Base-by-base conservation (phyloP, 2,888 invertebrate genomes). In the Blastobasis lacticolella region DNA sequence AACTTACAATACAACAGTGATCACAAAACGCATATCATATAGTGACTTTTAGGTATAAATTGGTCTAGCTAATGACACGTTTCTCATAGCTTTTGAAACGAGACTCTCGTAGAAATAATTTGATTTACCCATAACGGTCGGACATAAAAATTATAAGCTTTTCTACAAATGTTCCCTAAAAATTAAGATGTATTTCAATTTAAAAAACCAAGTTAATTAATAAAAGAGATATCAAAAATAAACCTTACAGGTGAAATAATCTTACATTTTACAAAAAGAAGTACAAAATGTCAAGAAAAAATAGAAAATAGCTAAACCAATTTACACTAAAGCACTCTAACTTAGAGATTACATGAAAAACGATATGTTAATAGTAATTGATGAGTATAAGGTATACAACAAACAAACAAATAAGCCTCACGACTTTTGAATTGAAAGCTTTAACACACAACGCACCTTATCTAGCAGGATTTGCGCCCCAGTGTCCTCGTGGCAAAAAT, bases 381-480 rank as follows among this genome's bases (percentile, higher is more conserved):
- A 81, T 81, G 81, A 82, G 78, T 83, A 80, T 76, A 68, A 72
- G 58, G 61, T 64, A 67, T 73, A 73, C 60, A 67, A 73, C 67
- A 75, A 67, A 73, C 67, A 75, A 73, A 69, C 55, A 63, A 70
- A 68, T 63, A 62, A 74, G 72, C 66, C 67, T 62, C 60, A 60
- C 49, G 60, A 63, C 62, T 59, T 60, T 63, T 61, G 59, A 55
- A 62, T 62, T 64, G 57, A 71, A 81, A 85, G 81, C 81, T 59
- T 71, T 74, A 75, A 84, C 81, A 83, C 76, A 79, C 80, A 82
- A 71, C 80, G 62, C 67, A 66, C 67, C 81, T 78, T 82, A 86
- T 80, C 77, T 80, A 83, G 73, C 82, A 83, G 80, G 85, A 77
- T 80, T 81, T 79, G 80, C 76, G 56, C 65, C 77, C 76, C 75